These are phyloP conservation scores for Cryptocheilus praepositus DNA, from an alignment of 2,888 invertebrate genomes.

Conservation along the genomic window DNA sequence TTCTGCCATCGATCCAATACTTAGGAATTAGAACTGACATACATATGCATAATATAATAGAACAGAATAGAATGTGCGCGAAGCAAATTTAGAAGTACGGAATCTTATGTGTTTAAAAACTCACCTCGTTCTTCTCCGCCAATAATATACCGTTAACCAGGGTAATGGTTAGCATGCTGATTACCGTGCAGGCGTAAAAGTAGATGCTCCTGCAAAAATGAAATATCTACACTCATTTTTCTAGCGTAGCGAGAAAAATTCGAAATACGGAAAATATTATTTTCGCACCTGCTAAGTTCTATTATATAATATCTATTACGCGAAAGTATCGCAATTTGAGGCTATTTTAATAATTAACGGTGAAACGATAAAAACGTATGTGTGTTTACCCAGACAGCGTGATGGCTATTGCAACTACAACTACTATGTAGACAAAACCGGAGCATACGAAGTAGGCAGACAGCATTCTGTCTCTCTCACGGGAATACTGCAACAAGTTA, in stretches of 20 bases:
- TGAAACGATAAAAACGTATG: not conserved
- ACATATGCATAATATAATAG: not conserved
- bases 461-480: constrained; percentile 90
- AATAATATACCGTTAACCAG: constrained; percentile 72
- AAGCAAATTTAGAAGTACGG: not conserved
- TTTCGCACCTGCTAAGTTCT: no score
- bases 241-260: not conserved
- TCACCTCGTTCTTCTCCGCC: constrained; percentile 74
- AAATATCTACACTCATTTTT: not conserved
- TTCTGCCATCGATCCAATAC: constrained; percentile 41
- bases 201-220: constrained; percentile 65
- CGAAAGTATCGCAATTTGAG: no score
- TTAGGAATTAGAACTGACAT: constrained; percentile 2
- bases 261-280: not conserved
- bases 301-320: no score
- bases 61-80: not conserved
- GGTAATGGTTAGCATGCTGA: constrained; percentile 66
- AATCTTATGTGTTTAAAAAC: constrained; percentile 18
- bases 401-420: constrained; percentile 82
- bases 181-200: constrained; percentile 67
- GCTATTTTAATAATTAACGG: no score
- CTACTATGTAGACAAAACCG: constrained; percentile 82
- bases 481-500: constrained; percentile 82
- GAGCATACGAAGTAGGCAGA: constrained; percentile 91
- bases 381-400: constrained; percentile 79